These are phyloP conservation scores for Acropora yongei DNA, from an alignment of 64 coral and sea anemone genomes.

Conservation along the genomic window DNA sequence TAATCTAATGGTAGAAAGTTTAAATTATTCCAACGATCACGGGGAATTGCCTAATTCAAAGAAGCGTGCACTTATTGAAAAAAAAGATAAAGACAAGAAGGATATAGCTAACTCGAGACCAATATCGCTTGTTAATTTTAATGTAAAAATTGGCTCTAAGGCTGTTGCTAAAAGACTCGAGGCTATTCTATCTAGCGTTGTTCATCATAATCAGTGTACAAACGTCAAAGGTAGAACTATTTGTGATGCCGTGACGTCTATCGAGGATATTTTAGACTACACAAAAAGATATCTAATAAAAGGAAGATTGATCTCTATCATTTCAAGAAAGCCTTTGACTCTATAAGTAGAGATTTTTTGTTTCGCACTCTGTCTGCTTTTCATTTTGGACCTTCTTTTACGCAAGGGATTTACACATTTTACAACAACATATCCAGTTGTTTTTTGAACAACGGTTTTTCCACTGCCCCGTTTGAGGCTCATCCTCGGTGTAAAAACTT, in stretches of 20 bases:
- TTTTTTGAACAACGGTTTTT: neutral
- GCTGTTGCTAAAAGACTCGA: conserved; percentile 62
- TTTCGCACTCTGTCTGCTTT: neutral
- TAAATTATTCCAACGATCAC: conserved; percentile 38
- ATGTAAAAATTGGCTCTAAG: conserved; percentile 63
- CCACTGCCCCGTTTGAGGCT: conserved; percentile 9
- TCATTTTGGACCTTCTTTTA: neutral
- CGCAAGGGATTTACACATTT: conserved; percentile 4
- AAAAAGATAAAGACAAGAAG: conserved; percentile 32
- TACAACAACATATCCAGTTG: neutral
- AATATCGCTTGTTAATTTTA: conserved; percentile 37
- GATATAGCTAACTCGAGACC: conserved; percentile 54
- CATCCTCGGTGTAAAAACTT: too few relatives aligned
- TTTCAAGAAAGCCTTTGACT: conserved; percentile 51
- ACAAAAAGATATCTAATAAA: neutral
- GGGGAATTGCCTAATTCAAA: conserved; percentile 14
- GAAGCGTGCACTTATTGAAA: conserved; percentile 20
- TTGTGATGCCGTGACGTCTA: conserved; percentile 39
- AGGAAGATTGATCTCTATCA: conserved; percentile 25
- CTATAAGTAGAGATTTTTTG: conserved; percentile 21
- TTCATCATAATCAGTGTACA: conserved; percentile 35
- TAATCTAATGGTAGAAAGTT: conserved; percentile 15
- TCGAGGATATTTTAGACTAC: conserved; percentile 23
- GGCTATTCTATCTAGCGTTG: conserved; percentile 29
- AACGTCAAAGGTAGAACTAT: conserved; percentile 47